These are phyloP conservation scores for Myotis davidii DNA, from an alignment of 2,113 vertebrate genomes.

Conservation along the genomic window DNA sequence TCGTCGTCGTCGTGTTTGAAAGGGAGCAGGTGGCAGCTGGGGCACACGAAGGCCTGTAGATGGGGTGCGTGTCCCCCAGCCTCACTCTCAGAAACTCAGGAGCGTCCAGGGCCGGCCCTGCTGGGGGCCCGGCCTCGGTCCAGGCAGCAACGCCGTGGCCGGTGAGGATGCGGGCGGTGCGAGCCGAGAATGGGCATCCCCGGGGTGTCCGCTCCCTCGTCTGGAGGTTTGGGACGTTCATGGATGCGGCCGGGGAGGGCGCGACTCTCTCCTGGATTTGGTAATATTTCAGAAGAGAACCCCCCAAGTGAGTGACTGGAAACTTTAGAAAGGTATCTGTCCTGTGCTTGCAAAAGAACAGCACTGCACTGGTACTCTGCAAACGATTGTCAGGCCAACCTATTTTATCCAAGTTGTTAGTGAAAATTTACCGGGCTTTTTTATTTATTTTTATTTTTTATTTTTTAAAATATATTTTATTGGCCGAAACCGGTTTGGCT, in stretches of 20 bases:
- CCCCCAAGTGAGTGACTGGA: neutral
- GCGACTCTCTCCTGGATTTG: neutral
- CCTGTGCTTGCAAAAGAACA: neutral
- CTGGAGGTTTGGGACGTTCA: neutral
- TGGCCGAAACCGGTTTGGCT: no score
- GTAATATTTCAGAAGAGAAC: neutral
- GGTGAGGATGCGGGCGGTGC: neutral
- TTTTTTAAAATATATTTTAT: no score
- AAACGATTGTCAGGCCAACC: neutral
- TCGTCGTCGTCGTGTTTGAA: neutral
- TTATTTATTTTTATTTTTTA: no score
- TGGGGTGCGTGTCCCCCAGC: no score
- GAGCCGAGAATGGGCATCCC: neutral
- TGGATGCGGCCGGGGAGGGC: neutral
- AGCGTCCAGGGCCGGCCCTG: neutral
- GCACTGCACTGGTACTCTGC: neutral
- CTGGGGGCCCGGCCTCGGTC: neutral
- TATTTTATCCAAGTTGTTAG: neutral
- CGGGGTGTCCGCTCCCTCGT: neutral
- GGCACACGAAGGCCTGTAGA: neutral
- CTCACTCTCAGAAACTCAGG: neutral
- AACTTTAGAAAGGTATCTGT: neutral
- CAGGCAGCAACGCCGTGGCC: neutral
- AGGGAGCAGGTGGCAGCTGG: constrained; percentile 49
- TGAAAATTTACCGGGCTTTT: neutral